Evolutionary conservation across 1,140 invertebrate genomes (phyloP), one percentile per base, ranked within the genome.

Genomic region (Arctopsyche grandis): DNA sequence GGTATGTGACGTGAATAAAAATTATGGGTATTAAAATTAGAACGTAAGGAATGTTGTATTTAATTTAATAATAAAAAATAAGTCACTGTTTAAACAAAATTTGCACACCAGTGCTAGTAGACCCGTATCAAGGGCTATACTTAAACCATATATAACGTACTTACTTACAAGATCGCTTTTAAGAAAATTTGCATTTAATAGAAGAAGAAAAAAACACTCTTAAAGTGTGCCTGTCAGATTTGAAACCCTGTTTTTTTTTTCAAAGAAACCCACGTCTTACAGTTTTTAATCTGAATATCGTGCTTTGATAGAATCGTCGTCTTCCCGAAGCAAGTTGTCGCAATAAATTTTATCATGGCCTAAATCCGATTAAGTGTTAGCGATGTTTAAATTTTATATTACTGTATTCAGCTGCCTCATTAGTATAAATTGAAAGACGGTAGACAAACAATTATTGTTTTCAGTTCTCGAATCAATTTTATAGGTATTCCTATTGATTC

Each of bases 281-380:
- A 38, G 29, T 38, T 38, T 38, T 38, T 4, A 38, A 38, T 4
- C 7, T 38, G 29, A 38, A 7, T 38, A 19, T 66, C 24, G 63
- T 66, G 63, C 63, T 66, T 66, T 66, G 63, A 66, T 66, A 29
- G 63, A 22, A 66, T 66, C 24, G 21, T 26, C 21, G 63, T 66
- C 63, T 66, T 66, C 63, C n/a, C 63, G 24, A 66, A 66, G 63
- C 63, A 26, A 3, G 22, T 12, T 14, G 10, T 10, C 21, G 24
- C 21, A 26, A 22, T 66, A 26, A 66, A 26, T 66, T 9, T 60
- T 19, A 60, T 21, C 21, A 21, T 60, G 56, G 56, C 56, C 56
- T 60, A 60, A 60, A 19, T 60, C n/a, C 21, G 21, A 19, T 7
- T 60, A 19, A 60, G 16, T 19, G 21, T 60, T 21, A 38, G 16